Conservation (phyloP, 2,113 vertebrate genomes). For the Chaetodon trifascialis region DNA sequence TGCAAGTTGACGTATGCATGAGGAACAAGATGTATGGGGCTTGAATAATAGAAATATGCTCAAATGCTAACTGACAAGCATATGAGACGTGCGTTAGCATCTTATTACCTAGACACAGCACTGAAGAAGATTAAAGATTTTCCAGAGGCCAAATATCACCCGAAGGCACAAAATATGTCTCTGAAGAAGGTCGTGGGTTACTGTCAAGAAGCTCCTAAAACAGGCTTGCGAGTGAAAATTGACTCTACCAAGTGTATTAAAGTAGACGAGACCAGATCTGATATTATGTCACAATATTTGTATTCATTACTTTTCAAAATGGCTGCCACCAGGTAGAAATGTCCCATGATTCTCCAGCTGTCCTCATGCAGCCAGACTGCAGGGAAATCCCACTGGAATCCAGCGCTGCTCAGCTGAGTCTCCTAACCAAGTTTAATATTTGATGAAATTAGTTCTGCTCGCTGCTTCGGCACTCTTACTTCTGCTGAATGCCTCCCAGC, state of each 20-base stretch:
- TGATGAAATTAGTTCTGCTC: constrained; percentile 86
- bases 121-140: too few species aligned
- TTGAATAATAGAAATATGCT: too few species aligned
- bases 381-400: constrained; percentile 60
- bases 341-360: constrained; percentile 58
- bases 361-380: constrained; percentile 24
- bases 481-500: constrained; percentile 59
- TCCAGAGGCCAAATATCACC: not conserved
- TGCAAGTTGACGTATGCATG: too few species aligned
- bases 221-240: not conserved
- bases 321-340: constrained; percentile 27
- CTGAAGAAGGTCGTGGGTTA: not conserved
- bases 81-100: too few species aligned
- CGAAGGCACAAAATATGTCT: not conserved
- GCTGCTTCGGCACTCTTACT: constrained; percentile 68
- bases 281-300: not conserved
- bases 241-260: not conserved
- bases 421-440: constrained; percentile 84
- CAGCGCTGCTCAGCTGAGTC: constrained; percentile 62
- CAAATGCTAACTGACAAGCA: too few species aligned
- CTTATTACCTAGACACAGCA: too few species aligned
- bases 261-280: not conserved
- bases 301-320: constrained; percentile 55
- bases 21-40: too few species aligned
- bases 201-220: not conserved